Evolutionary conservation across 2,888 invertebrate species (phyloP), one percentile per base, ranked within the genome.

Genomic region (Lamellibrachia satsuma): DNA sequence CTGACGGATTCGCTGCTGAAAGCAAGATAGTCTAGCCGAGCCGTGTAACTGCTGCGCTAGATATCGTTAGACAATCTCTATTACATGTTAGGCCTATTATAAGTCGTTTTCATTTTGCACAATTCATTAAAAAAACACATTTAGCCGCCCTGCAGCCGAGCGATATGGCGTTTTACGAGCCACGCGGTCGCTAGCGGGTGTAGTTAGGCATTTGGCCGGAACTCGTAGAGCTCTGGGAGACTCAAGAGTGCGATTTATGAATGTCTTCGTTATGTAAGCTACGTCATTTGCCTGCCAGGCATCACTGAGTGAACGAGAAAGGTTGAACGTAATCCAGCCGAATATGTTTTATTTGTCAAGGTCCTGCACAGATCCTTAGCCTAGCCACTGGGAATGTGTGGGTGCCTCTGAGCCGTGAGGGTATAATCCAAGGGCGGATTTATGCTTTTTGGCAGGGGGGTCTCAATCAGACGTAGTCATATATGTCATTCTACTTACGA

Each of bases 151-250:
- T 75, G 2, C 75, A 11, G 75, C 22, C 75, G 75, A 11, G 75
- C 75, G 75, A 75, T 75, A 75, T 15, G 75, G 75, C 75, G 75
- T 11, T 75, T 75, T 75, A 75, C 75, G 75, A 75, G 75, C 75
- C 22, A 75, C 4, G n/a, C 22, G 75, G 75, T 75, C n/a, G 75
- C 75, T 22, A 75, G 15, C 75, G 6, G 75, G 22, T 15, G 75
- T 75, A 3, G 75, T 75, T 75, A 75, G 75, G 22, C 75, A 75
- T 75, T 75, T 75, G 75, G 75, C 22, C 75, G 75, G 75, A 75
- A 75, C 55, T 9, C 75, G 75, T 75, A 75, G n/a, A 22, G 75
- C 22, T 11, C 75, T 4, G 15, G 75, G n/a, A 75, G 7, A n/a
- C 75, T 75, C 4, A n/a, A 15, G 75, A 22, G 75, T 75, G 75